A percentile compares a stretch with the other conserved stretches of the same genome.
These are phyloP conservation scores for Corynorhinus townsendii DNA, from an alignment of 2,113 vertebrate genomes.

Conservation along the genomic window DNA sequence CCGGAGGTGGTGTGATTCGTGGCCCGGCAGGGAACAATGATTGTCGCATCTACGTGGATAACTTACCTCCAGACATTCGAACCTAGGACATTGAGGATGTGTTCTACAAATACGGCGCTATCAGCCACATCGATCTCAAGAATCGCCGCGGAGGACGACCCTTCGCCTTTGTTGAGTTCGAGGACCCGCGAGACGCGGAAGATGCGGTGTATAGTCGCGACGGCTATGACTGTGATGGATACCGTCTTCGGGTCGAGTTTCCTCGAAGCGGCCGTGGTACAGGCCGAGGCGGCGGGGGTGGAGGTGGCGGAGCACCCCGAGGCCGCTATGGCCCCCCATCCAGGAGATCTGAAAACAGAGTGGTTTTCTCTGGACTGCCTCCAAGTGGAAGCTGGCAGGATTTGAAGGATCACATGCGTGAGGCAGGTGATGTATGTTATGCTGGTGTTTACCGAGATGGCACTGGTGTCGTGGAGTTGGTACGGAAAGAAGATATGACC, in stretches of 20 bases:
- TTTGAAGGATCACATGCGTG: conserved; percentile 99
- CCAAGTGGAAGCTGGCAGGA: conserved; percentile 99
- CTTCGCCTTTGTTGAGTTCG: conserved; percentile 98
- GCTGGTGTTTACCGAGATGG: conserved; percentile 99
- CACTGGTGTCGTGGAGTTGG: conserved; percentile 99
- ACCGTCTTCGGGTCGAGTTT: conserved; percentile 97
- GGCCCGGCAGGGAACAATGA: conserved; percentile 99
- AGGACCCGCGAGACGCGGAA: conserved; percentile 96
- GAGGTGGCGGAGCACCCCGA: conserved; percentile 90
- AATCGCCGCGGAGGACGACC: conserved; percentile 96
- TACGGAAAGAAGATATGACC: conserved; percentile 99
- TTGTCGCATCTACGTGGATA: conserved; percentile 97
- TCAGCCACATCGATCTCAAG: conserved; percentile 97
- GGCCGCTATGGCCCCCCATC: conserved; percentile 97
- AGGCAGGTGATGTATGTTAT: conserved; percentile 99
- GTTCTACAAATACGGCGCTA: conserved; percentile 98
- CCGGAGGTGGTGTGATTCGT: conserved; percentile 94
- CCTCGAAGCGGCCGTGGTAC: conserved; percentile 95
- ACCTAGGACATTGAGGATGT: conserved; percentile 99
- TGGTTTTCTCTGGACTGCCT: conserved; percentile 97
- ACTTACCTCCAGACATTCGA: conserved; percentile 96
- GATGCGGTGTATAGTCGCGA: conserved; percentile 98
- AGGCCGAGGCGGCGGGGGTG: conserved; percentile 88
- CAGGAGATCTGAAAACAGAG: conserved; percentile 97
- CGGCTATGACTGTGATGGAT: conserved; percentile 98